These are phyloP conservation scores for Poeciliopsis paucimaculata DNA, from an alignment of 2,797 vertebrate species.

Conservation along the genomic window DNA sequence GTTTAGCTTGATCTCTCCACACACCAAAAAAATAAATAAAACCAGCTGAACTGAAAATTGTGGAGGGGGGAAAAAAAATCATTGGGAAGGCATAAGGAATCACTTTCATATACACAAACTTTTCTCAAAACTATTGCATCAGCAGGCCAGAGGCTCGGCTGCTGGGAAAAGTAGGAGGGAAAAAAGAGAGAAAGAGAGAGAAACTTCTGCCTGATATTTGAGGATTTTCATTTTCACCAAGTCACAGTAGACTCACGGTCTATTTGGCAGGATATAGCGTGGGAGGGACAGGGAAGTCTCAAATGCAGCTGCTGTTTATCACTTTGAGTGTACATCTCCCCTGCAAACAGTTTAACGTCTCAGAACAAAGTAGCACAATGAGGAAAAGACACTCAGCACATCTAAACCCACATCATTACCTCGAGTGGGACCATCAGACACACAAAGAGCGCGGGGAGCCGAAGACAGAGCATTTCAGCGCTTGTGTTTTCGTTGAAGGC, in stretches of 20 bases:
- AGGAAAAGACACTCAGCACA: slow-evolving; percentile 12
- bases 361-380: slow-evolving; percentile 42
- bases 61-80: slow-evolving; percentile 22
- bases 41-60: slow-evolving; percentile 29
- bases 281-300: slow-evolving; percentile 42
- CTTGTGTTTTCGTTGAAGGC: background rate
- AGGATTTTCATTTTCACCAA: slow-evolving; percentile 57
- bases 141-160: slow-evolving; percentile 29
- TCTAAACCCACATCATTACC: slow-evolving; percentile 23
- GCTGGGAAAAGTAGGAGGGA: slow-evolving; percentile 5
- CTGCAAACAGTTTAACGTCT: slow-evolving; percentile 53
- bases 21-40: slow-evolving; percentile 21
- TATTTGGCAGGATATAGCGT: slow-evolving; percentile 55
- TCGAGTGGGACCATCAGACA: slow-evolving; percentile 19
- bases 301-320: slow-evolving; percentile 47
- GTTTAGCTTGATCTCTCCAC: slow-evolving; percentile 55
- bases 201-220: slow-evolving; percentile 27
- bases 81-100: slow-evolving; percentile 41
- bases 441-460: slow-evolving; percentile 4
- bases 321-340: slow-evolving; percentile 32
- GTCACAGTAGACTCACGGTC: slow-evolving; percentile 58
- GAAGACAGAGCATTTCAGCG: background rate
- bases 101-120: slow-evolving; percentile 41
- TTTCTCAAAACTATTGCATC: slow-evolving; percentile 36
- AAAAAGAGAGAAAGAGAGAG: background rate